Evolutionary conservation across 2,113 vertebrate genomes (phyloP).

Genomic region (Orientallactaga bullata): DNA sequence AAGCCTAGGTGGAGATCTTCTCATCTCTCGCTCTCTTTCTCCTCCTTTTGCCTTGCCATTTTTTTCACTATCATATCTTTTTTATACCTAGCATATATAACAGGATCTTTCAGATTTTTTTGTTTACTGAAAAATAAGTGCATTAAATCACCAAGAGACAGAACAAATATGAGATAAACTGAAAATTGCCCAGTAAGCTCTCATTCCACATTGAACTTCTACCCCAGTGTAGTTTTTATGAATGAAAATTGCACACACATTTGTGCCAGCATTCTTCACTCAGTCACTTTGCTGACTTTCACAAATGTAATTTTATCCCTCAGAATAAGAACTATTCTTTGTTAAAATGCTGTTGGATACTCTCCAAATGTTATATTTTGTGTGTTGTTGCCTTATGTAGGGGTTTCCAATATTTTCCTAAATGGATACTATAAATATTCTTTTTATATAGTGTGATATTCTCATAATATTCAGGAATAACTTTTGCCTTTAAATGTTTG

Average conservation of each 20-base stretch:
- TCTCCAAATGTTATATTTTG: conserved; percentile 57
- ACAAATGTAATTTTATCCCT: conserved; percentile 51
- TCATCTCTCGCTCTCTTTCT: not conserved
- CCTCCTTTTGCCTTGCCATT: not conserved
- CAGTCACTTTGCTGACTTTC: conserved; percentile 27
- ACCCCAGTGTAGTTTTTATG: not conserved
- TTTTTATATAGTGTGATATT: conserved; percentile 48
- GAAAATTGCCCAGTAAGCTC: not conserved
- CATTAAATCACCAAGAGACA: conserved; percentile 7
- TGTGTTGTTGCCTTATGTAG: conserved; percentile 26
- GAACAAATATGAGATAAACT: not conserved
- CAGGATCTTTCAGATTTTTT: not conserved
- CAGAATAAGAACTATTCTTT: conserved; percentile 55
- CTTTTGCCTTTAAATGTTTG: conserved; percentile 68
- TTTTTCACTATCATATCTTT: conserved; percentile 1
- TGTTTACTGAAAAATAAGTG: conserved; percentile 25
- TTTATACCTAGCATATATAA: not conserved
- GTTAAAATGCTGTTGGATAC: not conserved
- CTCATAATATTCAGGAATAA: conserved; percentile 27
- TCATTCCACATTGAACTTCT: not conserved
- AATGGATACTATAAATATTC: conserved; percentile 42
- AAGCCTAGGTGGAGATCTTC: not conserved
- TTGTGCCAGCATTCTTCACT: not conserved
- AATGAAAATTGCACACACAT: conserved; percentile 11
- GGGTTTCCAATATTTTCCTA: conserved; percentile 14